Evolutionary conservation across 2,113 vertebrate genomes (phyloP), one percentile per base, ranked within the genome.

Genomic region (Nymphicus hollandicus): DNA sequence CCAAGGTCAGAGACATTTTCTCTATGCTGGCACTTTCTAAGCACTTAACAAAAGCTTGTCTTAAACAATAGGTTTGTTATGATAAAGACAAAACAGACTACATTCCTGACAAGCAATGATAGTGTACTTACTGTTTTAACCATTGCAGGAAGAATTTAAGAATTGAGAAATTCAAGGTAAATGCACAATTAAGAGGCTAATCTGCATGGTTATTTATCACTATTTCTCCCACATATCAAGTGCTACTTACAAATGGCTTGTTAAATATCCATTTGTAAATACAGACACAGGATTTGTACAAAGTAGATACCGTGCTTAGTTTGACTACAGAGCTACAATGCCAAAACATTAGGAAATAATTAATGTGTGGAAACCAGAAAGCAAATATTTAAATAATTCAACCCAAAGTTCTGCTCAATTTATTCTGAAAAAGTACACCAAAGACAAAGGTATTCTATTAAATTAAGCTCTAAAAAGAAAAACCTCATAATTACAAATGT

Each of bases 21-120:
- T 74, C 64, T 81, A 76, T 58, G 19, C 89, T 84, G 56, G 3
- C 86, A 92, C 78, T 95, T 93, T 78, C 49, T 23, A 72, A 96
- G 72, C 91, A 94, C 93, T 93, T 93, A 79, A 86, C 68, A 92
- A 95, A 95, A 96, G 86, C 94, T 95, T 93, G 81, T 86, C 94
- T 93, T 83, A 81, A 96, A 93, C 91, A 93, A 95, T 84, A 55
- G 44, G 9, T 94, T 91, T 95, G 78, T 88, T 94, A 86, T 25
- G 88, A 96, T 92, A 94, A 96, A 86, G 47, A 79, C 41, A 43
- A 74, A 92, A 83, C 13, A 68, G 47, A 35, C 56, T 13, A 25
- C 5, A 1, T 10, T 87, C 71, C 77, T 49, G 76, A 82, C 8
- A 4, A 88, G 64, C n/a, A 58, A 29, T 29, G 15, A 41, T 53